Evolutionary conservation across 2,797 vertebrate genomes (phyloP), one percentile per base, ranked within the genome.

Genomic region (Poecilia gillii): DNA sequence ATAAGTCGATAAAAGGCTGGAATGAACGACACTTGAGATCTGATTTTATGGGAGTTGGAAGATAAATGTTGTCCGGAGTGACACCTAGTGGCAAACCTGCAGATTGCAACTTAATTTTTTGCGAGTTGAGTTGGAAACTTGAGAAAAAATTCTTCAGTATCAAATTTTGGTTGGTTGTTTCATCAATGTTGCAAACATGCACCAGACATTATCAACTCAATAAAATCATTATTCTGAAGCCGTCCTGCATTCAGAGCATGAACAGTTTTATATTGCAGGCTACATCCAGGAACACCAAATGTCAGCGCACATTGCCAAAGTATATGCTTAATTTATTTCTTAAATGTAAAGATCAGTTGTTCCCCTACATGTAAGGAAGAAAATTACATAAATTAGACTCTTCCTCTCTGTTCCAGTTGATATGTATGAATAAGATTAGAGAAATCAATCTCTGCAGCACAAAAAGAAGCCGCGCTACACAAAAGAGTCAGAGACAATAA

Each of bases 391-490:
- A 72, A 81, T 81, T 71, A 74, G 31, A 73, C 51, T 70, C 73
- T 70, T 77, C 49, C 12, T 46, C 79, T 78, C 33, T 62, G 77
- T 83, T 80, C 72, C 66, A 73, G 68, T 49, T 62, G 74, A 74
- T 45, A 81, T 70, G 59, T 59, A 33, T 77, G 72, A 79, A 77
- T 16, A 18, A 41, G 74, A 70, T 43, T 64, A 23, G 59, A 41
- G 72, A 77, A 73, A 77, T 88, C 62, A 39, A n/a, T 81, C 70
- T 76, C 1, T 0, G 73, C 1, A 41, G 3, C 51, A 31, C 39
- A 51, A 41, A 77, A 70, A 46, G 28, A 66, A 81, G 57, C n/a
- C 51, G 53, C 81, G 88, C 81, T 81, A 78, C 55, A 59, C 23
- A 41, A 45, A 72, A 74, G 41, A 11, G 62, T 78, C 41, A 47